Evolutionary conservation across 92 coral and sea anemone genomes (phyloP), one percentile per base, ranked within the genome.

Genomic region (Nematostella vectensis): DNA sequence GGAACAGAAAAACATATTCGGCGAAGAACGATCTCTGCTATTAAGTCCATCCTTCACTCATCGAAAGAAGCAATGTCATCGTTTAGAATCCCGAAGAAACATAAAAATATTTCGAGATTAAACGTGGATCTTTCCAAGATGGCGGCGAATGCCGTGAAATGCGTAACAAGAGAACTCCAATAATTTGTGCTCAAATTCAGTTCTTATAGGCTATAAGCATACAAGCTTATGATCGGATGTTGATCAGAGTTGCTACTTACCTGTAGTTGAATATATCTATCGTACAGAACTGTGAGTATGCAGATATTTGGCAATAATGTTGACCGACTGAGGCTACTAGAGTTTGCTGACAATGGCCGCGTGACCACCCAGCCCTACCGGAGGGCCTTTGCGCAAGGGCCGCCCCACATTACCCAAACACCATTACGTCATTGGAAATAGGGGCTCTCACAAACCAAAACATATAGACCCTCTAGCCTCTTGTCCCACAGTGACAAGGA

Each of bases 301-400:
- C 43, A 54, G 72, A 25, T 66, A 66, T 66, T 66, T 66, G 40
- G 72, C 57, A 66, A 66, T 66, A 53, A 23, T 47, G 43, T 16
- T 54, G 31, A 39, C 26, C 53, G 47, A 50, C 12, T 43, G 53
- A 43, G 55, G 44, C 62, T 39, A 23, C 54, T 45, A 31, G 57
- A 57, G 62, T 66, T 55, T 59, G 55, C 48, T 66, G 72, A 66
- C 72, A 66, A 66, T 66, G 47, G 72, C 85, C 85, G 85, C 85
- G 85, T 71, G 85, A 71, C 79, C 70, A 65, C 60, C 62, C 17
- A 59, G 65, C 79, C 85, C 85, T 72, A 74, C 51, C 43, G 45
- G 42, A 27, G 29, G 12, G 31, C 28, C 63, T 57, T 47, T 49
- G 58, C 55, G 31, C 57, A 37, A 68, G 65, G 47, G 61, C 65